Evolutionary conservation across 2,888 invertebrate species (phyloP).

Genomic region (Microctonus aethiopoides): DNA sequence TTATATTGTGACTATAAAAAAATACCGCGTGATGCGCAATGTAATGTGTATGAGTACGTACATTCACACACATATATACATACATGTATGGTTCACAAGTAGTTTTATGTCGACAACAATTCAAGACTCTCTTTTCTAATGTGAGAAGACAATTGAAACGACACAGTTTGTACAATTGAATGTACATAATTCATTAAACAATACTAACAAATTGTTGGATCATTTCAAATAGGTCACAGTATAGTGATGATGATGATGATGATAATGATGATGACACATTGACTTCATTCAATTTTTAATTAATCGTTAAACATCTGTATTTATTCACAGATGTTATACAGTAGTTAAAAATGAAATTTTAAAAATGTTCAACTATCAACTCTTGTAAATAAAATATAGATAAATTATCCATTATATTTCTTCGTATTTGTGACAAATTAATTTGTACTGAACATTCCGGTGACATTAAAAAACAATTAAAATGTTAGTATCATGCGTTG

Average conservation of each 20-base stretch:
- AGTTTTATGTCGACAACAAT: background rate
- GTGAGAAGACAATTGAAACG: background rate
- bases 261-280: background rate
- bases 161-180: background rate
- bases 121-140: background rate
- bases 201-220: background rate
- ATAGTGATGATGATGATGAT: background rate
- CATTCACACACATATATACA: too few relatives aligned
- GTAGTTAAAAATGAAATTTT: background rate
- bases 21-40: background rate
- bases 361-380: background rate
- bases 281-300: background rate
- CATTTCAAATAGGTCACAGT: background rate
- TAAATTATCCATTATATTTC: background rate
- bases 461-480: background rate
- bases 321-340: background rate
- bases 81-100: slow-evolving; percentile 1
- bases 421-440: background rate
- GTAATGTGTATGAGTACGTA: too few relatives aligned
- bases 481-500: background rate
- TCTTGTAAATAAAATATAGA: background rate
- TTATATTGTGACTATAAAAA: background rate
- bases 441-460: background rate
- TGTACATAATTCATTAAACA: background rate
- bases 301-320: slow-evolving; percentile 3